Percentiles rank a stretch among this genome's conserved stretches.
phyloP scores from a whole-genome alignment of 2,888 invertebrate genomes.

The Malacosoma neustria region DNA sequence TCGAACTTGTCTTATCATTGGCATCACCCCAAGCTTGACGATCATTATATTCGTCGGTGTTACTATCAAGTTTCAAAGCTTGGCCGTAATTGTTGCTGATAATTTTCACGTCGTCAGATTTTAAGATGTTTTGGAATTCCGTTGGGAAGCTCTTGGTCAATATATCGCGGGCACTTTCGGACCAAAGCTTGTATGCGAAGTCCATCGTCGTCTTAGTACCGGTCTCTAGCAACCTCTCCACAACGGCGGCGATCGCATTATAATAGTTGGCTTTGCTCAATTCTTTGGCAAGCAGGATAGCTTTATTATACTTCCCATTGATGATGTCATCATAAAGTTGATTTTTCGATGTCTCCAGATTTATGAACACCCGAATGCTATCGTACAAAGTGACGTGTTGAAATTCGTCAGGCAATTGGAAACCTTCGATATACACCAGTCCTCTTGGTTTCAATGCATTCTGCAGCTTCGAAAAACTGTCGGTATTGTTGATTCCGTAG shows the following conservation, averaged over 20 bases:
- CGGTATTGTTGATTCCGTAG: background rate
- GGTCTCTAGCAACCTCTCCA: background rate
- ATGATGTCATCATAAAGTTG: slow-evolving; percentile 1
- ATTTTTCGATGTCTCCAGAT: background rate
- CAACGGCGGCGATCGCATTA: background rate
- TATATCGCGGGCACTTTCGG: background rate
- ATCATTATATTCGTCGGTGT: background rate
- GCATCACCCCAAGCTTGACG: slow-evolving; percentile 2
- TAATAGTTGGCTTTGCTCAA: background rate
- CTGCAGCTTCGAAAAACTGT: background rate
- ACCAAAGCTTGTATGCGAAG: slow-evolving; percentile 2
- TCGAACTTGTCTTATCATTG: background rate
- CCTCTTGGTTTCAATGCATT: background rate
- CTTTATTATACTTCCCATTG: slow-evolving; percentile 1
- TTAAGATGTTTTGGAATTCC: slow-evolving; percentile 1
- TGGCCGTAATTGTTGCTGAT: background rate
- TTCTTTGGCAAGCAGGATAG: background rate
- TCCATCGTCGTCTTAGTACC: background rate
- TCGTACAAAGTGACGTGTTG: background rate
- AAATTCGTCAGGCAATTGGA: background rate
- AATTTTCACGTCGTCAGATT: background rate
- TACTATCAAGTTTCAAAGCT: slow-evolving; percentile 1
- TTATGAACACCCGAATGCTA: background rate
- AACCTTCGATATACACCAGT: background rate
- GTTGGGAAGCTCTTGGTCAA: slow-evolving; percentile 3